Percentiles rank a stretch among this genome's conserved stretches.
Evolutionary conservation across 2,797 vertebrate species (phyloP).

Genomic region (Platyrinchus mystaceus): DNA sequence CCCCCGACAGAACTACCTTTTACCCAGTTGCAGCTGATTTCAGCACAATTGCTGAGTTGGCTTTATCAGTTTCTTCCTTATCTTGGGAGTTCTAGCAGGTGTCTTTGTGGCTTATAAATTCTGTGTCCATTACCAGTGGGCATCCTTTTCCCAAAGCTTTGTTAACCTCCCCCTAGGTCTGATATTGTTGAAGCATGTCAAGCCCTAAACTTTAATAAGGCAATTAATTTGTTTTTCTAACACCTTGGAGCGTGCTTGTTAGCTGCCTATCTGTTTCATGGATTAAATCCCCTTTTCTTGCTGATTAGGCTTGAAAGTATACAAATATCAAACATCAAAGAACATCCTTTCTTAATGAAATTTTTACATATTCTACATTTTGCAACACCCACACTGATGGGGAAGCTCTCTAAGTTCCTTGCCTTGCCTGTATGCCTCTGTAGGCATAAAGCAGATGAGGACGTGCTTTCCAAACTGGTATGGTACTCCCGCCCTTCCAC

Average conservation of each 20-base stretch:
- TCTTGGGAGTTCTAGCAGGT: background rate
- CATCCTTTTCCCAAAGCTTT: background rate
- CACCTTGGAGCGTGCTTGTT: background rate
- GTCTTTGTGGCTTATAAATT: background rate
- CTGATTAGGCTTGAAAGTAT: background rate
- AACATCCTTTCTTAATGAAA: background rate
- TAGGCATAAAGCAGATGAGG: background rate
- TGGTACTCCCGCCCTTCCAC: background rate
- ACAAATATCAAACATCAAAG: background rate
- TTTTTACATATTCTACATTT: background rate
- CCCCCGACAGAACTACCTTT: fast-evolving
- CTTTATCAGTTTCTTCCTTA: background rate
- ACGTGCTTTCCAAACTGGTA: background rate
- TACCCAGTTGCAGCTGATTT: background rate
- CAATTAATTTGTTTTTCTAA: background rate
- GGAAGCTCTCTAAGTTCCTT: background rate
- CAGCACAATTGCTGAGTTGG: background rate
- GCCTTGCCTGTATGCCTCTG: background rate
- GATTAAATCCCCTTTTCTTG: background rate
- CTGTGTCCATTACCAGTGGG: background rate
- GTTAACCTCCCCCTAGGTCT: background rate
- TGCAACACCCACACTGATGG: background rate
- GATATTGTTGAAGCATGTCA: background rate
- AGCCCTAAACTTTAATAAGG: background rate
- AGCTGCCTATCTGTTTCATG: background rate